Conservation (phyloP, 2,888 invertebrate species). For the Holacanthella duospinosa region DNA sequence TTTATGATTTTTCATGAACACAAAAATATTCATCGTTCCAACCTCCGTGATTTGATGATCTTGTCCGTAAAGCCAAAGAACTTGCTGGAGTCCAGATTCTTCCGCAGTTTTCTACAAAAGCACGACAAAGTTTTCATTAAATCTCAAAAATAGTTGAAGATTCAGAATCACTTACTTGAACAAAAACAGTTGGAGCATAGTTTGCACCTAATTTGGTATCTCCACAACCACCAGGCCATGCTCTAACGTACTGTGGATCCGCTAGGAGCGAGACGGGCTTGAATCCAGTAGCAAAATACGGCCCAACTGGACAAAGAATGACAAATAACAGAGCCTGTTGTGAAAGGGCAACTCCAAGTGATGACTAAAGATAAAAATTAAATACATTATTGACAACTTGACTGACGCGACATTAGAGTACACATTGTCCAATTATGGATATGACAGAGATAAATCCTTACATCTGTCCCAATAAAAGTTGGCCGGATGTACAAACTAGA, state of each 20-base stretch:
- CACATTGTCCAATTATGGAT: too few species aligned
- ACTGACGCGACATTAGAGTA: too few species aligned
- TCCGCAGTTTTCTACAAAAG: constrained; percentile 53
- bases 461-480: constrained; percentile 92
- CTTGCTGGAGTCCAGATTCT: constrained; percentile 76
- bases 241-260: constrained; percentile 65
- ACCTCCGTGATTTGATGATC: constrained; percentile 91
- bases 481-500: constrained; percentile 93
- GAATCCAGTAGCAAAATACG: constrained; percentile 68
- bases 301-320: constrained; percentile 83
- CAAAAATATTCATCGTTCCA: constrained; percentile 96
- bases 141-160: not conserved
- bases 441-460: constrained; percentile 50
- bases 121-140: too few species aligned
- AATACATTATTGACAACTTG: constrained; percentile 1
- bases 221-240: constrained; percentile 85
- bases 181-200: constrained; percentile 75
- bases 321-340: constrained; percentile 83
- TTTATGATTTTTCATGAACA: constrained; percentile 71
- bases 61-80: constrained; percentile 89
- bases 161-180: constrained; percentile 45
- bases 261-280: constrained; percentile 77
- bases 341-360: constrained; percentile 78
- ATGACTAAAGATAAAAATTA: constrained; percentile 59
- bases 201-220: constrained; percentile 91